phyloP scores from a whole-genome alignment of 2,888 invertebrate species.

The Brachyptera risi region DNA sequence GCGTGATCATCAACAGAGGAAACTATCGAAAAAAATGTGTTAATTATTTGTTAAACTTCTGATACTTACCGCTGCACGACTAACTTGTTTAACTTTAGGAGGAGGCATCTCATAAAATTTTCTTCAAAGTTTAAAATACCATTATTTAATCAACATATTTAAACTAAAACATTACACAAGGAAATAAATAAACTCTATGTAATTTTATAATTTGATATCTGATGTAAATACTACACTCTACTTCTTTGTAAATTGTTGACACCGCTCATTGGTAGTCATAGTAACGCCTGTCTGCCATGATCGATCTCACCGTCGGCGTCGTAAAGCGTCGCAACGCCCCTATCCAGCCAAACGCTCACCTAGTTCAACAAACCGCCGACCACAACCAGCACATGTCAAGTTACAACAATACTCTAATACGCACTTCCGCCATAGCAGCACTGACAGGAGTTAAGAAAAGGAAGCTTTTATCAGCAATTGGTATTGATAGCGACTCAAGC shows the following conservation, averaged over 20 bases:
- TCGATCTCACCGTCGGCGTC: not conserved
- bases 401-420: not conserved
- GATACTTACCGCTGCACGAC: constrained; percentile 13
- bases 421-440: constrained; percentile 1
- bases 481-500: not conserved
- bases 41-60: too few relatives aligned
- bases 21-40: too few relatives aligned
- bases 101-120: not conserved
- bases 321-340: constrained; percentile 2
- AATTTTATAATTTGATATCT: too few relatives aligned
- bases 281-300: not conserved
- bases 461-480: constrained; percentile 2
- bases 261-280: not conserved
- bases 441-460: not conserved
- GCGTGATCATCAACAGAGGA: too few relatives aligned
- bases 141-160: too few relatives aligned
- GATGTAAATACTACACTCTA: too few relatives aligned
- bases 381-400: not conserved
- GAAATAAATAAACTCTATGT: too few relatives aligned
- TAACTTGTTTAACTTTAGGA: constrained; percentile 16
- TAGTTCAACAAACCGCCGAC: not conserved
- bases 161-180: too few relatives aligned
- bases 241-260: too few relatives aligned
- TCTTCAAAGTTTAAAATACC: not conserved
- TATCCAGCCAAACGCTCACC: not conserved